Evolutionary conservation across 2,797 vertebrate species (phyloP).

Genomic region (Stomatorhinus walkeri): DNA sequence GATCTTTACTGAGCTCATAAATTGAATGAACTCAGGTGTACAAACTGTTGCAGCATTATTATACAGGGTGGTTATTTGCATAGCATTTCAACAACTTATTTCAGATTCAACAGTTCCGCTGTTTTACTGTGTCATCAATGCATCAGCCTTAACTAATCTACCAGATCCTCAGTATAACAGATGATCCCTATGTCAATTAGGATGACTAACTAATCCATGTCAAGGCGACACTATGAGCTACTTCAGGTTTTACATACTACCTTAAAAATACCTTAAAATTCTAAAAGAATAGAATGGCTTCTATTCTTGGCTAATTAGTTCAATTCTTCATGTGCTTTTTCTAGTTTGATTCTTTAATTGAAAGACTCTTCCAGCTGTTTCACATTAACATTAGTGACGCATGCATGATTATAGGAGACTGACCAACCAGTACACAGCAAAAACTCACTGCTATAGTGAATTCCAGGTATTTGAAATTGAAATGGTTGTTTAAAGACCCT

Average conservation of each 20-base stretch:
- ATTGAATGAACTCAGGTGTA: constrained; percentile 50
- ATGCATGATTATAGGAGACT: background rate
- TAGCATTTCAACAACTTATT: background rate
- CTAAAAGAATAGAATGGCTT: too few relatives aligned
- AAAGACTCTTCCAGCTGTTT: background rate
- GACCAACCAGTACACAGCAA: background rate
- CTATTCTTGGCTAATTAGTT: background rate
- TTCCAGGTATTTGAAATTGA: background rate
- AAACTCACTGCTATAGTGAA: background rate
- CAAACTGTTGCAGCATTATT: constrained; percentile 36
- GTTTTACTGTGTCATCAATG: background rate
- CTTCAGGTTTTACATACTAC: background rate
- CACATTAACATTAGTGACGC: background rate
- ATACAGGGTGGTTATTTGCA: constrained; percentile 36
- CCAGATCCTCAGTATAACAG: too few relatives aligned
- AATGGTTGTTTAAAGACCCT: background rate
- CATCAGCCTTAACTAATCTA: background rate
- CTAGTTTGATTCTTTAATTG: background rate
- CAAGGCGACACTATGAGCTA: background rate
- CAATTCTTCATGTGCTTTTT: background rate
- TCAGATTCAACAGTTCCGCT: background rate
- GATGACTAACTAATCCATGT: background rate
- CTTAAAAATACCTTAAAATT: too few relatives aligned
- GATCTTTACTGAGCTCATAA: constrained; percentile 56
- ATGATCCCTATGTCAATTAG: background rate